These are phyloP conservation scores for Taenioides sp. DNA, from an alignment of 2,797 vertebrate genomes.

Conservation along the genomic window DNA sequence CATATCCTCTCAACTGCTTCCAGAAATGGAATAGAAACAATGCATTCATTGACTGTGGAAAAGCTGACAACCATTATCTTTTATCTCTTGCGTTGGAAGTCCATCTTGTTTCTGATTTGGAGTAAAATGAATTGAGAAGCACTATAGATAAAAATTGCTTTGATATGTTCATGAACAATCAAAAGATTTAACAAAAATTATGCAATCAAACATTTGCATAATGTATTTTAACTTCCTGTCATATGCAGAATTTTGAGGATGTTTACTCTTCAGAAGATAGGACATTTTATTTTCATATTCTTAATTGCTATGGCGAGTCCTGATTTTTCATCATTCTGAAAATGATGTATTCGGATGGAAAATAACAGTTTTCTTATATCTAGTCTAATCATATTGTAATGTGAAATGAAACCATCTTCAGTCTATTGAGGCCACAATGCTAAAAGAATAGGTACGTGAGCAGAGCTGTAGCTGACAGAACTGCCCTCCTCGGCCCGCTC, in stretches of 20 bases:
- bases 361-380: neutral
- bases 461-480: constrained; percentile 38
- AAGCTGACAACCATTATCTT: neutral
- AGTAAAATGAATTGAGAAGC: neutral
- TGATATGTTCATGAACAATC: neutral
- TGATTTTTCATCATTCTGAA: no score
- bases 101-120: neutral
- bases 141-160: neutral
- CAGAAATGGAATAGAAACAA: no score
- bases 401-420: constrained; percentile 3
- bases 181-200: neutral
- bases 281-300: no score
- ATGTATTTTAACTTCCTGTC: no score
- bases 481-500: constrained; percentile 11
- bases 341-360: neutral
- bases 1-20: neutral
- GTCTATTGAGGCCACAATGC: constrained; percentile 20
- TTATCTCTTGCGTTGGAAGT: neutral
- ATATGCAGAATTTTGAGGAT: no score
- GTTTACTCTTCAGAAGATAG: no score
- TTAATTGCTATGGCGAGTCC: no score
- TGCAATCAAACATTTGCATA: neutral
- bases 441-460: constrained; percentile 38
- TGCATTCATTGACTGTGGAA: neutral
- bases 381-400: no score